A percentile compares a stretch with the other conserved stretches of the same genome.
These are phyloP conservation scores for Epinotia bilunana DNA, from an alignment of 2,888 invertebrate genomes.

Conservation along the genomic window DNA sequence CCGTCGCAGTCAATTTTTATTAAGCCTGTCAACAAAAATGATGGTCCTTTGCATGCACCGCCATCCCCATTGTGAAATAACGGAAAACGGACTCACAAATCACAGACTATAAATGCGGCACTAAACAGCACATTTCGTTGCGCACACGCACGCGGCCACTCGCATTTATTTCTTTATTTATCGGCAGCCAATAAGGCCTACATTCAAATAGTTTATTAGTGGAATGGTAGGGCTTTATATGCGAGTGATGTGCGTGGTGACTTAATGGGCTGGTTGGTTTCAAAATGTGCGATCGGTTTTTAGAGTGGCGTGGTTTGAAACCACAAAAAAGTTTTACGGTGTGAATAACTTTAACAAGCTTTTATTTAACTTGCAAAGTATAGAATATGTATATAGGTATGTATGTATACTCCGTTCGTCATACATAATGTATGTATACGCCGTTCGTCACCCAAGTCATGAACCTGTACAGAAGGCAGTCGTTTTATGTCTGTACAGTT, in stretches of 20 bases:
- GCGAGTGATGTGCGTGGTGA: constrained; percentile 60
- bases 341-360: no score
- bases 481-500: no score
- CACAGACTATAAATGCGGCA: constrained; percentile 59
- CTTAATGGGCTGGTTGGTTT: constrained; percentile 3
- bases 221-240: constrained; percentile 75
- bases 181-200: constrained; percentile 75
- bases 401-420: no score
- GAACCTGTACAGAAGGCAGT: no score
- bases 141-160: constrained; percentile 64
- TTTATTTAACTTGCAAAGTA: no score
- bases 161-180: constrained; percentile 80
- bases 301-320: background rate
- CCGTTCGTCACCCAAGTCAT: no score
- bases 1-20: background rate
- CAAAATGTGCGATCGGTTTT: constrained; percentile 6
- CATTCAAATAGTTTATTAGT: constrained; percentile 83
- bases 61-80: constrained; percentile 28
- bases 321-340: no score
- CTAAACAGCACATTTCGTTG: constrained; percentile 76
- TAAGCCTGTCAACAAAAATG: constrained; percentile 15
- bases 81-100: constrained; percentile 37
- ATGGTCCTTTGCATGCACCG: constrained; percentile 28
- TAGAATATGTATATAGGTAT: no score
- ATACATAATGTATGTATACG: no score